Evolutionary conservation across 53 echinoderm and acorn worm species (phyloP), one percentile per base, ranked within the genome.

Genomic region (Actinopyga echinites): DNA sequence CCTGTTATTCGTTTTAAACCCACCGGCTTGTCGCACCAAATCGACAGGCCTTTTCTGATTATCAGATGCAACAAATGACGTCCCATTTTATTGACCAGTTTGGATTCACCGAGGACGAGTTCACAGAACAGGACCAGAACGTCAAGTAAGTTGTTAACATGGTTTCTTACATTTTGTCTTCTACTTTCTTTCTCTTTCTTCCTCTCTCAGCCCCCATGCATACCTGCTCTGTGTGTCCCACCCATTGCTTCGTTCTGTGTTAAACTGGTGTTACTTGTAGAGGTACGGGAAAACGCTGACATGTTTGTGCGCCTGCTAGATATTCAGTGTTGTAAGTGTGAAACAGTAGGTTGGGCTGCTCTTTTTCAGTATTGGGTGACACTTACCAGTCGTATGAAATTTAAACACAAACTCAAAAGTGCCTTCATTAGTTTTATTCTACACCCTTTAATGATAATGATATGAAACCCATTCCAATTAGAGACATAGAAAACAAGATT

Each of bases 61-160:
- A 99, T 99, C 99, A 99, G 99, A 99, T 99, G 92, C 94, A 99
- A 99, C 99, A 99, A 99, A 99, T 99, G 99, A 99, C 99, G 99
- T 99, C 99, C 99, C 94, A 99, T 99, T 99, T 99, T 97, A 99
- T 99, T 99, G 99, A 99, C 99, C 97, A 95, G 94, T 99, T 95
- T 86, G 99, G 99, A 86, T 99, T 99, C 99, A 92, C 89, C 95
- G 99, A 99, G 64, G 99, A 99, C 84, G 99, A 99, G 92, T 99
- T 99, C 75, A 90, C 94, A 82, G 95, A 99, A 89, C 99, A 99
- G 87, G 99, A 99, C 56, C 94, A 99, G 49, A 89, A 89, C 58
- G 99, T 99, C 82, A 99, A 99, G 99, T 99, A 89, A 99, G 99
- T 89, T 63, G 13, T 56, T 15, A 35, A 15, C 7, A 11, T 17